Conservation (phyloP, 2,888 invertebrate genomes). For the Sthenelais limicola region DNA sequence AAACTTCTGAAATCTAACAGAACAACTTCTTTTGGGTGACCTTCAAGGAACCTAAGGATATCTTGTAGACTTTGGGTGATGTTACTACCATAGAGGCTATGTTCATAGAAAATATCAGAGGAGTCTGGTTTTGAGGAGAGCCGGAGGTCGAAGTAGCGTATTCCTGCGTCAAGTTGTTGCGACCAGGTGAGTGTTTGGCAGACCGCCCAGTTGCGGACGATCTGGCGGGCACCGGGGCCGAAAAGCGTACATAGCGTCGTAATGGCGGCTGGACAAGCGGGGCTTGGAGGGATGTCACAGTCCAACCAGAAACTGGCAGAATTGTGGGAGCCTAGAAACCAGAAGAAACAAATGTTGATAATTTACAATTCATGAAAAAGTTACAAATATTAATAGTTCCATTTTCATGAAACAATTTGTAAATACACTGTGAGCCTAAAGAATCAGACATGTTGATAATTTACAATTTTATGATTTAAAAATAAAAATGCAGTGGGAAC, state of each 20-base stretch:
- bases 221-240: constrained; percentile 74
- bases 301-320: constrained; percentile 86
- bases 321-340: constrained; percentile 89
- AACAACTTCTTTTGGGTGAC: constrained; percentile 82
- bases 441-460: no score
- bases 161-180: constrained; percentile 83
- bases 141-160: constrained; percentile 87
- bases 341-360: constrained; percentile 49
- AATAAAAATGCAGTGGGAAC: no score
- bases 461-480: no score
- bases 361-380: not conserved
- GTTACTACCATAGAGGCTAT: constrained; percentile 84
- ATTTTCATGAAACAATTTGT: no score
- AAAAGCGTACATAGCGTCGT: constrained; percentile 76
- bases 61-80: constrained; percentile 79
- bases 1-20: constrained; percentile 90
- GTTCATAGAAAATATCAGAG: constrained; percentile 80
- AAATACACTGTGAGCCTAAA: no score
- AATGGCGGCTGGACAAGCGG: constrained; percentile 81
- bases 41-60: constrained; percentile 79
- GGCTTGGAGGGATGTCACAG: constrained; percentile 79
- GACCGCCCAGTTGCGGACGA: constrained; percentile 85
- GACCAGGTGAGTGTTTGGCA: constrained; percentile 81
- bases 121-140: constrained; percentile 77
- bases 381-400: no score